Percentiles rank a stretch among this genome's conserved stretches.
Evolutionary conservation across 2,888 invertebrate species (phyloP).

Genomic region (Mesorhabditis sp.): DNA sequence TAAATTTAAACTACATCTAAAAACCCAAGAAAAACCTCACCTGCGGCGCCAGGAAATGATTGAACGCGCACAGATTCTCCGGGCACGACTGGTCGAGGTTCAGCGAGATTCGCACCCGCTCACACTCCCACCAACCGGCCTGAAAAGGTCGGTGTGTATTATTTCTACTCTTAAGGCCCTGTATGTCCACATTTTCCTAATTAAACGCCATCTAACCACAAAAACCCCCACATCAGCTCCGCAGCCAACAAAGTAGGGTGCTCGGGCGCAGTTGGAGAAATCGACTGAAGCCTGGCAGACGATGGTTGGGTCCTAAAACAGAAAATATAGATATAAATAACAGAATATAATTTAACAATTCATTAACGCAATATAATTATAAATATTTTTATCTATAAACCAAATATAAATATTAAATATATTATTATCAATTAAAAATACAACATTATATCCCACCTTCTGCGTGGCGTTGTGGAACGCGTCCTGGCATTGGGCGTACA

Average conservation of each 20-base stretch:
- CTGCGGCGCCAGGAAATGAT: background rate
- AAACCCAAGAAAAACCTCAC: no score
- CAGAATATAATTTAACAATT: no score
- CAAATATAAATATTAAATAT: background rate
- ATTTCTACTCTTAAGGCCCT: background rate
- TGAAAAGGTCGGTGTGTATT: background rate
- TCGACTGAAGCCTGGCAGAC: background rate
- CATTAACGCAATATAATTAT: no score
- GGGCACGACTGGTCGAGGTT: background rate
- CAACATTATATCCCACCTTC: background rate
- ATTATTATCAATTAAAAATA: background rate
- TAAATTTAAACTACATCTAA: no score
- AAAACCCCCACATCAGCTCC: background rate
- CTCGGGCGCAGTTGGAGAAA: constrained; percentile 7
- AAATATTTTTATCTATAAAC: background rate
- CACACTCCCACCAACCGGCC: constrained; percentile 6
- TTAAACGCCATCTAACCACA: background rate
- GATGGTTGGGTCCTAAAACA: background rate
- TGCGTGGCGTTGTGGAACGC: background rate
- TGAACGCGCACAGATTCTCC: background rate
- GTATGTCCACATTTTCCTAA: background rate
- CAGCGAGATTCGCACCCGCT: constrained; percentile 7
- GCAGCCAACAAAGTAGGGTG: background rate
- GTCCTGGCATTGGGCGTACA: background rate
- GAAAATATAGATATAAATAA: background rate